phyloP scores from a whole-genome alignment of 2,797 vertebrate species.

The Lepilemur ruficaudatus region DNA sequence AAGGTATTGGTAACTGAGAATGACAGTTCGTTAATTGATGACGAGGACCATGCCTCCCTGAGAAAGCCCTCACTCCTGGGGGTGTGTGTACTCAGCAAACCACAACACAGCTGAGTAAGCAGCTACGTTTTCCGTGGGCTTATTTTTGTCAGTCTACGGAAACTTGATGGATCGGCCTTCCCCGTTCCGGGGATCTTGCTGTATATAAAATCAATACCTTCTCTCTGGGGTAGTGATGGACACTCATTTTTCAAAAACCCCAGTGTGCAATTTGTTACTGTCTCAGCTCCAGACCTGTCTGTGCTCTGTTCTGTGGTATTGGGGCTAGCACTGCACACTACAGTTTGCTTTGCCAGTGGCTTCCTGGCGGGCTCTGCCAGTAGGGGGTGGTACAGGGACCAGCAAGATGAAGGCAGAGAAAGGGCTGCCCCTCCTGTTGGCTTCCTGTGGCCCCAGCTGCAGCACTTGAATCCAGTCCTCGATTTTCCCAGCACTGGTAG shows the following conservation, averaged over 20 bases:
- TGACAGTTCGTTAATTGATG: background rate
- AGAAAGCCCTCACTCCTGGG: background rate
- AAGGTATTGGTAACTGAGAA: background rate
- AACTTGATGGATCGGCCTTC: background rate
- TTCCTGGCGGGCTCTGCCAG: no score
- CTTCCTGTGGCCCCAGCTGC: background rate
- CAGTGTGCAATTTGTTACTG: background rate
- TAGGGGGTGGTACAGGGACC: no score
- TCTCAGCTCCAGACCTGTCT: background rate
- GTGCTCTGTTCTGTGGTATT: background rate
- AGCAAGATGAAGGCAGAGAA: background rate
- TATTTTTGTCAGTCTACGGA: background rate
- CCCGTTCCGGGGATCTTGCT: background rate
- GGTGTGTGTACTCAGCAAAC: rapidly evolving
- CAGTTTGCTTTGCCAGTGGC: background rate
- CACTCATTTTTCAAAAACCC: background rate
- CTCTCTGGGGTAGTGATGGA: background rate
- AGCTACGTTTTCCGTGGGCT: background rate
- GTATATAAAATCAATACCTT: background rate
- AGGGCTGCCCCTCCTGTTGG: background rate
- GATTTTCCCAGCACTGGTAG: background rate
- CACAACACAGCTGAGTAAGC: no score
- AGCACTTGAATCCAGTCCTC: background rate
- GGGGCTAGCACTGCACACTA: background rate
- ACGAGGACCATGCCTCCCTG: rapidly evolving